Evolutionary conservation across 2,797 vertebrate species (phyloP), one percentile per base, ranked within the genome.

Genomic region (Scolopax rusticola): DNA sequence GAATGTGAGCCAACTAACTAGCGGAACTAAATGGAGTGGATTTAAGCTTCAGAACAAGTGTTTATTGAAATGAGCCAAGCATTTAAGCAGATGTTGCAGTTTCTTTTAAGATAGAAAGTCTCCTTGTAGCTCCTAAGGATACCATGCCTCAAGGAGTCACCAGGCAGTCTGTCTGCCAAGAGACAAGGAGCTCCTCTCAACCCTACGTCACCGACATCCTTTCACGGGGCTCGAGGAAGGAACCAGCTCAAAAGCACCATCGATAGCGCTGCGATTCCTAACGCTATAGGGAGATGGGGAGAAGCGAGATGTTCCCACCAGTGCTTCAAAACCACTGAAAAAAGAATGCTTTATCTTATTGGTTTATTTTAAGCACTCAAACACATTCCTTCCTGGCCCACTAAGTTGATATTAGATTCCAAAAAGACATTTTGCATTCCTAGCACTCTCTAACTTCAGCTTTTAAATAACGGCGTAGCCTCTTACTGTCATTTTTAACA

Each of bases 21-120:
- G 45, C 7, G 3, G 69, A 38, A 77, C 60, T 74, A 69, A 73
- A 69, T 23, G 38, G 88, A 88, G 61, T 8, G 17, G 45, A 71
- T 94, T 89, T 79, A 78, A 75, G 65, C 65, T 84, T 63, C 15
- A 83, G 56, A 78, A 92, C 71, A 84, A 95, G 64, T 53, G 41
- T 74, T 91, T 92, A 61, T 76, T 63, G 65, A 90, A 80, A 70
- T 5, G 15, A 93, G 64, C 71, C 91, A 92, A 85, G 95, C 96
- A 97, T 97, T 96, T 92, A 87, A 93, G 97, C 97, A 98, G 97
- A 97, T 98, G 97, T 92, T 97, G 81, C 96, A 97, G 48, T 50
- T 83, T 64, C 87, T 91, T 91, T 82, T 79, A 60, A 79, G 80
- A 94, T 7, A 84, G 67, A 94, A 95, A 91, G 74, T 38, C 83